Base-by-base conservation (phyloP, 2,113 vertebrate species). In the Entelurus aequoreus region DNA sequence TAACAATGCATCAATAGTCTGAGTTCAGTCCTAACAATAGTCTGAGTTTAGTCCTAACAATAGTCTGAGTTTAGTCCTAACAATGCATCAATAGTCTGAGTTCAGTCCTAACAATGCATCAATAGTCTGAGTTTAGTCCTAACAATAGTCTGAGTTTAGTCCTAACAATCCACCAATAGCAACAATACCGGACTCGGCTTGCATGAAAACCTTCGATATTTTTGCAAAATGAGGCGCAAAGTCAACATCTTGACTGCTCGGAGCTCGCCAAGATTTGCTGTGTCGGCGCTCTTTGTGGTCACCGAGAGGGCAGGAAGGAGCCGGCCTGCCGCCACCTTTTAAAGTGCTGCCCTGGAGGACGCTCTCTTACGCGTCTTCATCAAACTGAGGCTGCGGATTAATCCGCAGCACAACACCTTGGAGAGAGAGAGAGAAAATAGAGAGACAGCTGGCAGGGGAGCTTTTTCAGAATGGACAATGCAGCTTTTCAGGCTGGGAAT, bases 291-390 rank as follows among this genome's bases (percentile, higher is more conserved):
- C 56, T 76, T 60, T 58, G 51, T 76, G 73, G 73, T 74, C 65
- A 72, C 68, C 4, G 14, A 69, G 67, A 72, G 63, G 76, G 57
- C 65, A 71, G 56, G 36, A 40, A 28, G 28, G 28, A 28, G 19
- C 19, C n/a, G n/a, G 46, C 63, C 54, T 53, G 59, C 58, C 65
- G 70, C 57, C 73, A 62, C 57, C 48, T 60, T 62, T 72, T 74
- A 70, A 35, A 71, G 69, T 69, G 40, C 66, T 57, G 50, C 62
- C 70, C 58, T 47, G 47, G 54, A 71, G 53, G 55, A 65, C 49
- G 46, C 55, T 69, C 64, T 61, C 47, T 73, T 56, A 72, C 56
- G 73, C 68, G 19, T 69, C 54, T 69, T 57, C 49, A 76, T 72
- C 75, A 74, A 67, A 83, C 61, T 14, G 44, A 16, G 49, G 21